Conservation (phyloP, 2,888 invertebrate species). For the Noctua comes region DNA sequence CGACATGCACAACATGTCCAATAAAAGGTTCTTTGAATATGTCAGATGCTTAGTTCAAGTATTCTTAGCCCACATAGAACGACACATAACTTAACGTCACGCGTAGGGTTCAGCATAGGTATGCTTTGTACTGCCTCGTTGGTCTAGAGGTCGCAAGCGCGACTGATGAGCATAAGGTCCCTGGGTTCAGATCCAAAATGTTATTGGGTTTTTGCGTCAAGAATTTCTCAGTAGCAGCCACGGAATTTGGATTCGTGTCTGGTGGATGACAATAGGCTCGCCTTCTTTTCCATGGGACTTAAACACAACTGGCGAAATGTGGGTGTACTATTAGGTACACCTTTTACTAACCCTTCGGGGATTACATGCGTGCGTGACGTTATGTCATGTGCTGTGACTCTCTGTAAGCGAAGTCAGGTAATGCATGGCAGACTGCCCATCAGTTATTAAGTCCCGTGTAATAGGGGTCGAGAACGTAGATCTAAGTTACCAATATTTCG, state of each 20-base stretch:
- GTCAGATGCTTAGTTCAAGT: neutral
- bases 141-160: neutral
- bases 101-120: neutral
- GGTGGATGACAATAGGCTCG: neutral
- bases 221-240: neutral
- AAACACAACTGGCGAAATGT: neutral
- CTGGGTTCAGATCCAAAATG: neutral
- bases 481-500: neutral
- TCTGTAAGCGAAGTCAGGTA: neutral
- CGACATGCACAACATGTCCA: slow-evolving; percentile 25
- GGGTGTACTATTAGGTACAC: no score
- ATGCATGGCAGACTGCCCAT: no score
- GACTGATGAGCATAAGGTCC: neutral
- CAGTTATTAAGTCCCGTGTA: no score
- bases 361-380: neutral
- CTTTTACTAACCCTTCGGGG: neutral
- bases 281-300: neutral
- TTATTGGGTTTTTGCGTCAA: neutral
- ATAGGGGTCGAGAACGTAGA: neutral
- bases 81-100: no score
- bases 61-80: no score
- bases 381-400: no score
- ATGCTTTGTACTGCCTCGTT: neutral
- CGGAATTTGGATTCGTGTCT: neutral
- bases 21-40: slow-evolving; percentile 49